Evolutionary conservation across 2,888 invertebrate genomes (phyloP), one percentile per base, ranked within the genome.

Genomic region (Microctonus brassicae): DNA sequence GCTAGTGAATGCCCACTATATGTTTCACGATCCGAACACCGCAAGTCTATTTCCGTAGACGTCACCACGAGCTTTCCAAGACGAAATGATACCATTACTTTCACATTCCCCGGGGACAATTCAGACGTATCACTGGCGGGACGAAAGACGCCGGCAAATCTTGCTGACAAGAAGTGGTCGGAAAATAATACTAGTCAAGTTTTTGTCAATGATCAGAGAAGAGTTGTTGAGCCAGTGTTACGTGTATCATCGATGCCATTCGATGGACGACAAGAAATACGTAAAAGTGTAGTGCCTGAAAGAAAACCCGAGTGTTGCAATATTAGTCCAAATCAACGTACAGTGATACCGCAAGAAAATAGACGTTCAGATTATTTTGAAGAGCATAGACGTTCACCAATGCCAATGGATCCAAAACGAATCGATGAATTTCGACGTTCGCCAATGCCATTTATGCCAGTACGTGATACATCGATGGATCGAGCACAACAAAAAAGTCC

Each of bases 281-380:
- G 84, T 6, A 85, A 86, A 69, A 81, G 81, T 34, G 73, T 77
- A 6, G 79, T 74, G 1, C 11, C 78, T 1, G 86, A 86, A 4
- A 79, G 85, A 68, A 87, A 87, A 71, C 75, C 83, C 7, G 85
- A 86, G 76, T 81, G 82, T 80, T 82, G 83, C 17, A 85, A 81
- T 67, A 76, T 86, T 11, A 86, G 83, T 71, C 86, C 86, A 26
- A 86, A 85, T 83, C 86, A 85, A 67, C 81, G 86, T 67, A 73
- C 78, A 0, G 70, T 73, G 29, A 78, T 83, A 13, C 73, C 84
- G 2, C 83, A 83, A 76, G 87, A 87, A 73, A 84, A 83, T 61
- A 79, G 86, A 73, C 78, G 87, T 36, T 86, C 86, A 5, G 87
- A 87, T 79, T 86, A 86, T 70, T 86, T 87, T 63, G 87, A 87